These are phyloP conservation scores for Acanthochromis polyacanthus DNA, from an alignment of 2,113 vertebrate genomes.

Conservation along the genomic window DNA sequence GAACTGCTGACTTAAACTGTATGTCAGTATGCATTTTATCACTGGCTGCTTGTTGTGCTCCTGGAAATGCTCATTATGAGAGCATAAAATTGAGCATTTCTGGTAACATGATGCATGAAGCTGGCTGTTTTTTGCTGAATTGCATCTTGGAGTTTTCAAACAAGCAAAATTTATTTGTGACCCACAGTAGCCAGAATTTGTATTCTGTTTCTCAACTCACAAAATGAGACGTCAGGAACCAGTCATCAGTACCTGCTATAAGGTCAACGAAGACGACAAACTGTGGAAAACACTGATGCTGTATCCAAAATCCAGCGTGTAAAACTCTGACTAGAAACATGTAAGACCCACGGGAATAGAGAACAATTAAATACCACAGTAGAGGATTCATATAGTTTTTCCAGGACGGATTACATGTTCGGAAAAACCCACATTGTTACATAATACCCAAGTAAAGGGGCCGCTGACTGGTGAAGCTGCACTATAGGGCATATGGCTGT, in stretches of 20 bases:
- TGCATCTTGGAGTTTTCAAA: constrained; percentile 8
- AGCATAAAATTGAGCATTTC: constrained; percentile 38
- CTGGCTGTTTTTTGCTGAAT: constrained; percentile 12
- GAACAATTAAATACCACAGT: constrained; percentile 38
- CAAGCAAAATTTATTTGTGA: constrained; percentile 2
- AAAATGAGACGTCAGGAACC: too few species aligned
- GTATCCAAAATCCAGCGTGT: neutral
- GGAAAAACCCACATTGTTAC: constrained; percentile 55
- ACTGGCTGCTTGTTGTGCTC: constrained; percentile 27
- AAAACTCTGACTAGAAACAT: constrained; percentile 6
- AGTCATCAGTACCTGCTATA: neutral
- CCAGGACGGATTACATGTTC: constrained; percentile 29
- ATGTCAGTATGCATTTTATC: constrained; percentile 15
- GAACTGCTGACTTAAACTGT: constrained; percentile 43
- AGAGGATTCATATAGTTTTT: constrained; percentile 54
- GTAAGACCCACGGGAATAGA: constrained; percentile 7
- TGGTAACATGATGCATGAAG: constrained; percentile 13
- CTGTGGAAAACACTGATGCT: neutral
- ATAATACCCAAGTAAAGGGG: constrained; percentile 36
- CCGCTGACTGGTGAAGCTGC: constrained; percentile 16
- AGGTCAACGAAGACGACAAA: neutral
- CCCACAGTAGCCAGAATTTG: neutral
- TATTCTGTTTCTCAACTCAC: neutral
- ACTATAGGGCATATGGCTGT: neutral
- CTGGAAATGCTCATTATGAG: constrained; percentile 37